Percentiles rank a stretch among this genome's conserved stretches.
Evolutionary conservation across 92 coral and sea anemone species (phyloP).

Genomic region (Chrysogorgia sp.): DNA sequence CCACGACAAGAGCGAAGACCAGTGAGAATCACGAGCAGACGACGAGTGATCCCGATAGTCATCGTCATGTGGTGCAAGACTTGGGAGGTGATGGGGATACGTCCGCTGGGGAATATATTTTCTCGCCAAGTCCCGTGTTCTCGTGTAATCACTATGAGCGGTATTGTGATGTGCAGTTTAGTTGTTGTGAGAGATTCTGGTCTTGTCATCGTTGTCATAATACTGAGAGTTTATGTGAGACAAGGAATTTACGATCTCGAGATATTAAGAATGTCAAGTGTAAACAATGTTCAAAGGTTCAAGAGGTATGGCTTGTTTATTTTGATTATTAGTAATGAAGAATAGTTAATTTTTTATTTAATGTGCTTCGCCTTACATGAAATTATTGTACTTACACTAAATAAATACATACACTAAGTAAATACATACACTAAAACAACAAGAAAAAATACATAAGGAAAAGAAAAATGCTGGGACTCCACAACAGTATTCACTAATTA

Average conservation of each 20-base stretch:
- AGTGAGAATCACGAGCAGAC: background rate
- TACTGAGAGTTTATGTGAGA: slow-evolving; percentile 52
- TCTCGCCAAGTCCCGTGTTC: background rate
- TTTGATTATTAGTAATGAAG: background rate
- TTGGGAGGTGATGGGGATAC: background rate
- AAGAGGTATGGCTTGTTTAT: slow-evolving; percentile 51
- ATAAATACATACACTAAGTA: too few species aligned
- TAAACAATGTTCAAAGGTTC: slow-evolving; percentile 63
- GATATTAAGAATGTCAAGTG: slow-evolving; percentile 79
- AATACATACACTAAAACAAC: too few species aligned
- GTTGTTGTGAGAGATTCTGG: slow-evolving; percentile 73
- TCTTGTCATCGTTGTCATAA: slow-evolving; percentile 95
- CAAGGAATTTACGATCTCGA: slow-evolving; percentile 61
- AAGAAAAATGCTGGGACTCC: too few species aligned
- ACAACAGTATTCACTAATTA: too few species aligned
- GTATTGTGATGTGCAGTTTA: slow-evolving; percentile 68
- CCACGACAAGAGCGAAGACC: background rate
- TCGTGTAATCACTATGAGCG: slow-evolving; percentile 82
- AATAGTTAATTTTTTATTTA: background rate
- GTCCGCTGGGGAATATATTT: background rate
- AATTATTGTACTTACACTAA: too few species aligned
- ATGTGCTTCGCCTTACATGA: too few species aligned
- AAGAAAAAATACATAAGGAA: too few species aligned
- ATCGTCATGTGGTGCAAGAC: background rate
- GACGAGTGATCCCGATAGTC: background rate